Evolutionary conservation across 2,888 invertebrate genomes (phyloP).

Genomic region (Villa cingulata): DNA sequence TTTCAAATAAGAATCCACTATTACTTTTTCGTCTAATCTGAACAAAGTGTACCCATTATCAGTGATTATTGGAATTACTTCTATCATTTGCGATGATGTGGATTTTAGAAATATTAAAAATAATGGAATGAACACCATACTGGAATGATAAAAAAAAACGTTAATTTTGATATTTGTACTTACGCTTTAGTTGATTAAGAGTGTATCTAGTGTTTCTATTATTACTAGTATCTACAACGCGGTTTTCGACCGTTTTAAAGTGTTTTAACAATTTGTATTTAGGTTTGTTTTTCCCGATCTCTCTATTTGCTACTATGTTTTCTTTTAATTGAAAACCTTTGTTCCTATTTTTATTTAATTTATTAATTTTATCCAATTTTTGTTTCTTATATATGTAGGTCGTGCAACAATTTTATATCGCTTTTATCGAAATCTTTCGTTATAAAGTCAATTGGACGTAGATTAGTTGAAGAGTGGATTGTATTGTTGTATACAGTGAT

Average conservation of each 20-base stretch:
- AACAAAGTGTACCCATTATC: no score
- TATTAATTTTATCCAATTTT: background rate
- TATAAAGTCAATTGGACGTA: background rate
- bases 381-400: background rate
- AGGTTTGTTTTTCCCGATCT: constrained; percentile 1
- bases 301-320: constrained; percentile 3
- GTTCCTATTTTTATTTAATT: background rate
- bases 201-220: background rate
- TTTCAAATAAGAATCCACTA: background rate
- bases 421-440: background rate
- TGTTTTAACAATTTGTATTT: constrained; percentile 3
- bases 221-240: constrained; percentile 1
- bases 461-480: background rate
- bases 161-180: background rate
- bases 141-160: background rate
- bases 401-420: no score
- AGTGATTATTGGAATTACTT: background rate
- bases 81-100: background rate
- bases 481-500: constrained; percentile 1
- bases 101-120: background rate
- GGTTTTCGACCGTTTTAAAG: constrained; percentile 1
- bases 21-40: no score
- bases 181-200: background rate
- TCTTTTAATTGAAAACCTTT: background rate
- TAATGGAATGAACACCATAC: background rate